Conservation (phyloP, 2,797 vertebrate genomes). For the Tadarida brasiliensis region DNA sequence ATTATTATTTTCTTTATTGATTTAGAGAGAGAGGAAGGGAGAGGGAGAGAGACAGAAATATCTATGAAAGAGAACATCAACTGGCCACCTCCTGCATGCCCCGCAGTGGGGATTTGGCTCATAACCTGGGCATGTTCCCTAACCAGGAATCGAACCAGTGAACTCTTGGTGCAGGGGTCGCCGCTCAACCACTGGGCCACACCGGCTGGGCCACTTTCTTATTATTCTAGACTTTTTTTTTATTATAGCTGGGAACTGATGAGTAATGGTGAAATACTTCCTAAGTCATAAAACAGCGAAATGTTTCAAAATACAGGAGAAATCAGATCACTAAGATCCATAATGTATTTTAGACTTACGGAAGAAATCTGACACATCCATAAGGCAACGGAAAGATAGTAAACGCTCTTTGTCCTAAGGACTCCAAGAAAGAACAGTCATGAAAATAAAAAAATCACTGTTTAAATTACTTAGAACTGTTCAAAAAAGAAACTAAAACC, state of each 20-base stretch:
- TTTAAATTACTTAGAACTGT: neutral
- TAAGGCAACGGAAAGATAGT: neutral
- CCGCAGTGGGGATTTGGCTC: no score
- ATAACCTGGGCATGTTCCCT: no score
- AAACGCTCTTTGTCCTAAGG: neutral
- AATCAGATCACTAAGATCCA: neutral
- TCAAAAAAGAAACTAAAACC: conserved; percentile 28
- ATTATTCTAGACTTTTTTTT: neutral
- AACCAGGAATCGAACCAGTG: no score
- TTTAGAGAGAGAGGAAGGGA: no score
- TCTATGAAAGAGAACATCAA: no score
- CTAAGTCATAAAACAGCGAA: neutral
- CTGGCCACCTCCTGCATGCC: no score
- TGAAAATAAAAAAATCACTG: neutral
- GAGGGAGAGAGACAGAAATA: no score
- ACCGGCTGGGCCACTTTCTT: neutral
- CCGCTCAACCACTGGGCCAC: no score
- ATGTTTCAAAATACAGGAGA: neutral
- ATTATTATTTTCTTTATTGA: neutral
- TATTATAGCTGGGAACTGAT: neutral
- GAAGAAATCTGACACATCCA: neutral
- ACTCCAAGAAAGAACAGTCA: conserved; percentile 2
- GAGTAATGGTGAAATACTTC: neutral
- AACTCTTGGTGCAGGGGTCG: no score
- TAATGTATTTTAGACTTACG: neutral